Percentiles rank a stretch among this genome's conserved stretches.
Evolutionary conservation across 2,888 invertebrate genomes (phyloP).

Genomic region (Colostygia pectinataria): DNA sequence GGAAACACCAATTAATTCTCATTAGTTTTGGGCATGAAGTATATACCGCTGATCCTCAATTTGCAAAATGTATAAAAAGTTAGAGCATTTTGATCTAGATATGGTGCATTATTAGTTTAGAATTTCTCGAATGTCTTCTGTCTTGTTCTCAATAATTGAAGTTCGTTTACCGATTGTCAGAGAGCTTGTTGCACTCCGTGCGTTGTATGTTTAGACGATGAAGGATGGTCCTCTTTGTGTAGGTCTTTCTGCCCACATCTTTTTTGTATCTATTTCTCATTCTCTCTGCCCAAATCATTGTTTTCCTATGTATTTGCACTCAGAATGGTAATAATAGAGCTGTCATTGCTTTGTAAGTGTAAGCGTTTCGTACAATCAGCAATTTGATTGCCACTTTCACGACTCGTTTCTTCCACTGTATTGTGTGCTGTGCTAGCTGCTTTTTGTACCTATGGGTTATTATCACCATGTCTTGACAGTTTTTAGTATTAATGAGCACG

Average conservation of each 20-base stretch:
- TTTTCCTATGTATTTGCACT: constrained; percentile 70
- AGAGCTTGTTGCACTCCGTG: constrained; percentile 57
- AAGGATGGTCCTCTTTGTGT: constrained; percentile 42
- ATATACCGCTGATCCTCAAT: constrained; percentile 73
- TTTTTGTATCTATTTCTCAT: constrained; percentile 53
- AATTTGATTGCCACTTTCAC: constrained; percentile 79
- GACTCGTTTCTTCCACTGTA: constrained; percentile 81
- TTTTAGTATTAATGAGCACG: constrained; percentile 72
- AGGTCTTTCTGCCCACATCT: constrained; percentile 71
- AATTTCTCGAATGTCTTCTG: constrained; percentile 69
- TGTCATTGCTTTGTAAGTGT: constrained; percentile 82
- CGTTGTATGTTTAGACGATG: constrained; percentile 46
- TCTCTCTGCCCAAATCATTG: constrained; percentile 73
- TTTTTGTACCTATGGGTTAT: constrained; percentile 80
- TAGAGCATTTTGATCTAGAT: constrained; percentile 55
- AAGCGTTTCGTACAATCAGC: constrained; percentile 80
- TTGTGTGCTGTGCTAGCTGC: constrained; percentile 83
- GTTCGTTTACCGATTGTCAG: constrained; percentile 50
- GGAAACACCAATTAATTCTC: constrained; percentile 67
- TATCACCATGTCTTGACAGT: constrained; percentile 77
- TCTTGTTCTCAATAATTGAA: constrained; percentile 48
- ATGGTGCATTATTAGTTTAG: constrained; percentile 80
- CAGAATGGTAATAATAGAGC: constrained; percentile 82
- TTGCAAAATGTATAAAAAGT: constrained; percentile 41
- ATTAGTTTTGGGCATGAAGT: constrained; percentile 80